Base-by-base conservation (phyloP, 1,140 invertebrate species). In the Rhopalosiphum maidis region DNA sequence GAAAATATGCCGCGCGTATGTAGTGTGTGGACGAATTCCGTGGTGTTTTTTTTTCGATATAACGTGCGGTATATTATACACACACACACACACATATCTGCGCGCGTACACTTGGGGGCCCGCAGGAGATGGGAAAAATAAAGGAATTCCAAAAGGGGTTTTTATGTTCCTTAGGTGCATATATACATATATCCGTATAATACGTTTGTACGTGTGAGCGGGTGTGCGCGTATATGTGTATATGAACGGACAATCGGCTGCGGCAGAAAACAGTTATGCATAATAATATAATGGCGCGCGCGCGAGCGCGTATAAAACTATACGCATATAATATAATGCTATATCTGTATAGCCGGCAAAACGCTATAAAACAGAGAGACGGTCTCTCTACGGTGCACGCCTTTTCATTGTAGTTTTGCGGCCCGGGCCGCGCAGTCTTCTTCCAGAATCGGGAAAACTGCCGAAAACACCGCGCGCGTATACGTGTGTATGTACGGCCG, bases 251-350 rank as follows among this genome's bases (percentile, higher is more conserved):
- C 91, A 93, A 93, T 93, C 91, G 91, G 82, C 46, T 8, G 82
- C 91, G 48, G 91, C 91, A 54, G 91, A 93, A 93, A 93, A 93
- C 91, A 37, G 91, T 92, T 83, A 55, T 51, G 77, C 90, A 92
- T 83, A 92, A 91, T 68, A 88, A 68, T 83, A 86, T 86, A 92
- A 91, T 83, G 68, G 90, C 46, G 55, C 41, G 55, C 11, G 11
- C 46, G 9, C 11, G 35, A 48, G 6, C 9, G 60, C 0, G 25
- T 37, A 23, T 37, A 23, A 30, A 82, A 77, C 23, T 85, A 43
- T 37, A 37, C 22, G 35, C 23, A 37, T 25, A 46, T 46, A 88
- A 46, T 88, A n/a, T n/a, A 51, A 51, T 23, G 35, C 48, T 87
- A 87, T 87, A 87, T n/a, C 1, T 46, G n/a, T 18, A 86, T 86